Conservation (phyloP, 2,797 vertebrate species). For the Enteromius afrohamiltoni region DNA sequence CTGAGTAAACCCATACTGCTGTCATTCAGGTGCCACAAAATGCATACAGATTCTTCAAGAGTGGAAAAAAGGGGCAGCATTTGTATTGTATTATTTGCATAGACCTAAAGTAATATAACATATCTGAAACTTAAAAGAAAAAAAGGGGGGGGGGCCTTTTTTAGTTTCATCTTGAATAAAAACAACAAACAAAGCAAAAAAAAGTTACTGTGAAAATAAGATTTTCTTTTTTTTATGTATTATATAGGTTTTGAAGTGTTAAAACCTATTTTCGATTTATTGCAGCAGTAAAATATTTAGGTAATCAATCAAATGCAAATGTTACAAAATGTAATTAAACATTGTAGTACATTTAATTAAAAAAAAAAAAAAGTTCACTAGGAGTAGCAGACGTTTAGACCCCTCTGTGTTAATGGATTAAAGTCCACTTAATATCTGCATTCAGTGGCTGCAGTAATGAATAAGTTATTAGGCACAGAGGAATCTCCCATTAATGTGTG, state of each 20-base stretch:
- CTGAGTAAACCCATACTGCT: slow-evolving; percentile 10
- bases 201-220: not conserved
- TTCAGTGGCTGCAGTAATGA: not conserved
- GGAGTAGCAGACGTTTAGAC: not conserved
- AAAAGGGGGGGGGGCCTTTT: not conserved
- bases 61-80: not conserved
- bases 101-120: not conserved
- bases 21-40: slow-evolving; percentile 21
- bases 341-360: not conserved
- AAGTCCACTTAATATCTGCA: not conserved
- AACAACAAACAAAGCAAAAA: no score
- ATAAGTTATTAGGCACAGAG: not conserved
- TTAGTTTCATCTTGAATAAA: not conserved
- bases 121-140: not conserved
- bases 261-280: not conserved
- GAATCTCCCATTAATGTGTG: slow-evolving; percentile 27
- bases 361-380: not conserved
- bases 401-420: not conserved
- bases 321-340: not conserved
- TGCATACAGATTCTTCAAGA: not conserved
- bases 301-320: not conserved
- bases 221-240: not conserved
- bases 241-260: not conserved
- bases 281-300: not conserved
- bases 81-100: not conserved